Base-by-base conservation (phyloP, 53 echinoderm and acorn worm genomes). In the Luidia sarsii region DNA sequence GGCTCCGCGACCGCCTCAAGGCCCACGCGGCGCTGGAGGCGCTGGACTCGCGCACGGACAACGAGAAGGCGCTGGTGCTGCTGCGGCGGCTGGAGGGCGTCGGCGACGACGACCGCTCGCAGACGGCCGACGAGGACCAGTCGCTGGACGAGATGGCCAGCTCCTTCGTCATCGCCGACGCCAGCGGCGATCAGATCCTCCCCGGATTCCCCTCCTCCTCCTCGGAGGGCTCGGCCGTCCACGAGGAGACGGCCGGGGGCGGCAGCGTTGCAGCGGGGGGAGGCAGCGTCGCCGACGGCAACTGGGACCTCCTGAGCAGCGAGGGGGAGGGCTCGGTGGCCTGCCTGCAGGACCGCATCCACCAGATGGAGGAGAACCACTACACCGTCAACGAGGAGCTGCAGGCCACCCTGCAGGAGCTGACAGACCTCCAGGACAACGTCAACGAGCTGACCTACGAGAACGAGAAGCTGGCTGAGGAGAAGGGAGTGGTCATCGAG, bases 321-420 rank as follows among this genome's bases (percentile, higher is more conserved):
- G 90, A 90, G 39, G 92, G 92, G 23, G 97, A 93, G 84, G 99
- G 99, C 15, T 99, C 99, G 5, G 94, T 99, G 57, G 99, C 91
- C 39, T 94, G 94, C 48, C 70, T 99, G 39, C 99, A 99, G 39
- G 94, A 99, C 67, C 89, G 99, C 57, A 99, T 99, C 59, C 94
- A 91, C 55, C 99, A 94, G 85, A 99, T 97, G 97, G 99, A 99
- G 53, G 99, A 99, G 81, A 99, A 93, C 45, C 99, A 99, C 71
- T 91, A 99, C 72, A 94, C 91, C 7, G 99, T 99, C 7, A 99
- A 94, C 66, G 99, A 99, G 54, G 99, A 99, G 66, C 84, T 99
- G 10, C 99, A 99, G 80, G 99, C 99, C 9, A 94, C 99, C 5
- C 73, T 99, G 11, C 94, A 99, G 50, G 99, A 99, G 75, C 89